These are phyloP conservation scores for Panthera uncia DNA, from an alignment of 2,113 vertebrate genomes.

Conservation along the genomic window DNA sequence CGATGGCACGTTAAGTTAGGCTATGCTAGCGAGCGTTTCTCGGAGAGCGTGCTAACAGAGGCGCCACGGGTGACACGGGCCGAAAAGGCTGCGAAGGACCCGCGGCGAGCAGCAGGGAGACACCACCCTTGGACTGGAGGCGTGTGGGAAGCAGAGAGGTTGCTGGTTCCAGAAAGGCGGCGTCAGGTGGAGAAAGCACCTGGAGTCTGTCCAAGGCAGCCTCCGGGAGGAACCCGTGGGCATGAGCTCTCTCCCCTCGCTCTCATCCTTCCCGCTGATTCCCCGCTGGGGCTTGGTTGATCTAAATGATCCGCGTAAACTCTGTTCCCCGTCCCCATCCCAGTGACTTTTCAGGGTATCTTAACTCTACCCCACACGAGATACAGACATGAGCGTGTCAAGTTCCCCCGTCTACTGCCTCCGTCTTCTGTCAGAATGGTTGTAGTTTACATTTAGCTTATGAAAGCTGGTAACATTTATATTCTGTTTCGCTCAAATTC, in stretches of 20 bases:
- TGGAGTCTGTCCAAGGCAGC: background rate
- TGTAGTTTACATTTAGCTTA: background rate
- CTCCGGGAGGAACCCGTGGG: background rate
- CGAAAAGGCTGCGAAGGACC: rapidly evolving
- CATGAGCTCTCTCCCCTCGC: background rate
- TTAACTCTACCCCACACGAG: background rate
- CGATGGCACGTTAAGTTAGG: background rate
- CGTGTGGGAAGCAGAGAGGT: background rate
- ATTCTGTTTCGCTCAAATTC: background rate
- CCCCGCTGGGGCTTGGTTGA: background rate
- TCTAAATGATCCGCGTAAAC: background rate
- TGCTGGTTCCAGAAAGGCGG: background rate
- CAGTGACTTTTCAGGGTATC: background rate
- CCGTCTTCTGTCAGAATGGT: background rate
- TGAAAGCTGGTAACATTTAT: background rate
- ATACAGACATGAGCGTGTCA: background rate
- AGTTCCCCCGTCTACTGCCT: too few species aligned
- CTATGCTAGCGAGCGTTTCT: background rate
- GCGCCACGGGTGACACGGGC: background rate
- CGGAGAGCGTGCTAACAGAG: background rate
- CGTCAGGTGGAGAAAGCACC: background rate
- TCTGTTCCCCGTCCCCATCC: background rate
- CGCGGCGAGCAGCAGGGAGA: background rate
- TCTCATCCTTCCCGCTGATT: background rate
- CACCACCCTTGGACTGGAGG: background rate